Percentiles rank a stretch among this genome's conserved stretches.
Conservation (phyloP, 2,113 vertebrate genomes). For the Spea multiplicata region DNA sequence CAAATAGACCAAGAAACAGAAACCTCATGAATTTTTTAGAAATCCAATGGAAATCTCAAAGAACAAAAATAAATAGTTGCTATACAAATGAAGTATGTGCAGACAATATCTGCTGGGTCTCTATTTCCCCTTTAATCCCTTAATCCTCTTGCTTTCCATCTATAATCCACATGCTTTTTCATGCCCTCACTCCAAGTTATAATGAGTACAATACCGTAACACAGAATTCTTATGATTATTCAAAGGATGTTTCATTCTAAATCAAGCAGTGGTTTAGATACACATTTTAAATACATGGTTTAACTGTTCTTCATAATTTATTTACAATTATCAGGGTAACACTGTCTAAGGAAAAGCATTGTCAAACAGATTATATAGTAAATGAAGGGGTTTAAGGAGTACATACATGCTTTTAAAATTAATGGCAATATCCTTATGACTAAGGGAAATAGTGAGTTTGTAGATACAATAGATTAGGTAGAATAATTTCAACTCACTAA, state of each 20-base stretch:
- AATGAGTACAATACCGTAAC: conserved; percentile 2
- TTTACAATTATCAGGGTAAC: background rate
- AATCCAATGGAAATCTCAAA: conserved; percentile 48
- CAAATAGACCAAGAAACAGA: conserved; percentile 53
- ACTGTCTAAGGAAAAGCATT: too few relatives aligned
- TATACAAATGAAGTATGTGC: conserved; percentile 28
- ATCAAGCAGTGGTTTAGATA: background rate
- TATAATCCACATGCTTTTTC: conserved; percentile 51
- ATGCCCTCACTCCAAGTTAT: conserved; percentile 30
- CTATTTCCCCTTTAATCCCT: conserved; percentile 52
- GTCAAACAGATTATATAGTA: too few relatives aligned
- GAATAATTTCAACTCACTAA: too few relatives aligned
- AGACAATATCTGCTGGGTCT: conserved; percentile 50
- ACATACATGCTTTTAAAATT: too few relatives aligned
- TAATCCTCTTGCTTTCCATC: conserved; percentile 61
- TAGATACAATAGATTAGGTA: too few relatives aligned
- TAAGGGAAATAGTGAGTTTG: too few relatives aligned
- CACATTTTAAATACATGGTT: conserved; percentile 20
- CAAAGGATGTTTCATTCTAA: background rate
- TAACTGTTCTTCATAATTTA: conserved; percentile 20
- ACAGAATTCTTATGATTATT: conserved; percentile 29
- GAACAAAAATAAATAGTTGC: conserved; percentile 7
- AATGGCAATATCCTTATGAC: too few relatives aligned
- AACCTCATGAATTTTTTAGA: conserved; percentile 58
- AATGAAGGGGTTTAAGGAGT: too few relatives aligned